These are phyloP conservation scores for Nicator chloris DNA, from an alignment of 2,113 vertebrate species.

Conservation along the genomic window DNA sequence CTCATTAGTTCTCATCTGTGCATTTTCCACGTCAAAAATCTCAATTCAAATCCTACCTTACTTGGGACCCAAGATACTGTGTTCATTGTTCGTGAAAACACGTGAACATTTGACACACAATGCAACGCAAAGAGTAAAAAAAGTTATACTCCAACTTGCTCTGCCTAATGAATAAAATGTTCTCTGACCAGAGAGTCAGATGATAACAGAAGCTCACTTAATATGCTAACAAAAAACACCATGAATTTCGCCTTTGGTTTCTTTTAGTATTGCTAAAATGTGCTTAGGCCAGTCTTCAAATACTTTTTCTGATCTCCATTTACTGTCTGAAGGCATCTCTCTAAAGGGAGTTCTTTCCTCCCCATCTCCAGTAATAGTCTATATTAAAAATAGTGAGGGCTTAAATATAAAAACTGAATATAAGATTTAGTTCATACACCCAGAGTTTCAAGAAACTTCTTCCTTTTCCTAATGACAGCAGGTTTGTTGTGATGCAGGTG, in stretches of 20 bases:
- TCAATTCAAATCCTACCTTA: neutral
- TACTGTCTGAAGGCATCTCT: neutral
- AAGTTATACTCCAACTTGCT: neutral
- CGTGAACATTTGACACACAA: neutral
- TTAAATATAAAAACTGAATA: neutral
- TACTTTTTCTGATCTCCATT: neutral
- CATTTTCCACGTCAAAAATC: neutral
- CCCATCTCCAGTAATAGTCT: neutral
- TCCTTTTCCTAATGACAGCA: constrained; percentile 28
- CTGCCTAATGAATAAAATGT: neutral
- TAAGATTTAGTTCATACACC: neutral
- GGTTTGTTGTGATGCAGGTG: neutral
- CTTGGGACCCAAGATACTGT: neutral
- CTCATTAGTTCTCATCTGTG: neutral
- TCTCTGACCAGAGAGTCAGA: neutral
- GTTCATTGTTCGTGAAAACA: neutral
- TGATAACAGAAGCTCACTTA: neutral
- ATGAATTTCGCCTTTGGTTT: neutral
- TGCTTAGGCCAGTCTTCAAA: neutral
- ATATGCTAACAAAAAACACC: neutral
- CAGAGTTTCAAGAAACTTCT: constrained; percentile 18
- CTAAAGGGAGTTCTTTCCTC: neutral
- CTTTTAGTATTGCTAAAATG: constrained; percentile 25
- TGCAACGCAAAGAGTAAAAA: neutral
- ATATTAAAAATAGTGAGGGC: neutral